Percentiles rank a stretch among this genome's conserved stretches.
Evolutionary conservation across 2,797 vertebrate species (phyloP).

Genomic region (Poecilia velifera): DNA sequence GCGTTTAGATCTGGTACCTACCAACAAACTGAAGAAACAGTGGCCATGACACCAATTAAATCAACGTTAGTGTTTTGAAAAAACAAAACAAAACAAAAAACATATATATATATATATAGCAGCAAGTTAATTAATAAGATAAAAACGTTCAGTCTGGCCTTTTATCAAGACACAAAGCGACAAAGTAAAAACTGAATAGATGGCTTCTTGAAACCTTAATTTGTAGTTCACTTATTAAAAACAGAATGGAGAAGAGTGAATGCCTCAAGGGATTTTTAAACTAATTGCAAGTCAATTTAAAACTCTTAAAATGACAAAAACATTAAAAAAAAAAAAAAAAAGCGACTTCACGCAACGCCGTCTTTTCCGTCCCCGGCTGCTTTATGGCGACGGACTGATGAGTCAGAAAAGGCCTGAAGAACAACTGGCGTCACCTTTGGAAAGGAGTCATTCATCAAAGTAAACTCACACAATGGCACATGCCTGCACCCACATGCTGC

Average conservation of each 20-base stretch:
- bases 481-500: conserved; percentile 31
- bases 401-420: conserved; percentile 32
- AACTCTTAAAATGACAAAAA: conserved; percentile 12
- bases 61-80: conserved; percentile 42
- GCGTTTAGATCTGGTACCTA: conserved; percentile 57
- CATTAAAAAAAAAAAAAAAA: not conserved
- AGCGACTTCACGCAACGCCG: conserved; percentile 12
- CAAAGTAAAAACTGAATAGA: not conserved
- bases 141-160: conserved; percentile 38
- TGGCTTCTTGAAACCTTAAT: not conserved
- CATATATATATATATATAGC: conserved; percentile 45
- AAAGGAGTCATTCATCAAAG: conserved; percentile 19
- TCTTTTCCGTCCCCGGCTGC: conserved; percentile 13
- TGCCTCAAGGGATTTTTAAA: conserved; percentile 24
- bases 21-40: conserved; percentile 27
- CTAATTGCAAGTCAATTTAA: conserved; percentile 36
- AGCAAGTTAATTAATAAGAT: conserved; percentile 55
- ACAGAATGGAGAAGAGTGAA: conserved; percentile 22
- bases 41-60: conserved; percentile 25
- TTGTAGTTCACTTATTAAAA: conserved; percentile 16
- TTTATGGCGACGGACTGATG: conserved; percentile 34
- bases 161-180: conserved; percentile 2
- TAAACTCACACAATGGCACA: conserved; percentile 22
- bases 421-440: conserved; percentile 17
- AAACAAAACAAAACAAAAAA: conserved; percentile 11